A percentile compares a stretch with the other conserved stretches of the same genome.
These are phyloP conservation scores for Periophthalmus modestus DNA, from an alignment of 2,113 vertebrate species.

Conservation along the genomic window DNA sequence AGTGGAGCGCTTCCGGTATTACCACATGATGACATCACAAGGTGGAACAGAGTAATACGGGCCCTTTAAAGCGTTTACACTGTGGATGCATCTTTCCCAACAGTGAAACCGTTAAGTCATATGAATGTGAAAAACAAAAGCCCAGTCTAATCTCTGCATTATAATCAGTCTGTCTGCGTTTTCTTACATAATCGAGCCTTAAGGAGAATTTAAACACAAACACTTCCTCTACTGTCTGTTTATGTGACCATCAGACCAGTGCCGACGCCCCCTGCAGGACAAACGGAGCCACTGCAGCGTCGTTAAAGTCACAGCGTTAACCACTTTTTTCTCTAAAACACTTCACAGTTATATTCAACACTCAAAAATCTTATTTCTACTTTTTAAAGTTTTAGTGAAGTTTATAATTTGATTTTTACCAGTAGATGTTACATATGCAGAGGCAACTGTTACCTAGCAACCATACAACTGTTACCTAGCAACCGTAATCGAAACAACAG, in stretches of 20 bases:
- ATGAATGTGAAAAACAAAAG: not conserved
- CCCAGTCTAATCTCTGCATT: conserved; percentile 1
- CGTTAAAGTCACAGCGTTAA: conserved; percentile 5
- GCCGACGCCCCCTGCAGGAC: conserved; percentile 10
- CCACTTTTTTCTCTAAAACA: no score
- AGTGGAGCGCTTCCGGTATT: no score
- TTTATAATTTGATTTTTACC: no score
- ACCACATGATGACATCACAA: no score
- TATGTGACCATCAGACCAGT: conserved; percentile 22
- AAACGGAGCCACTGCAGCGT: conserved; percentile 36
- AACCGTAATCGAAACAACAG: no score
- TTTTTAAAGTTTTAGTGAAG: no score
- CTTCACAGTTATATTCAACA: no score
- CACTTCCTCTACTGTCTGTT: not conserved
- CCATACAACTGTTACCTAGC: no score
- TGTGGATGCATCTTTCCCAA: not conserved
- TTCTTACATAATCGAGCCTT: conserved; percentile 4
- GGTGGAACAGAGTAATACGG: no score
- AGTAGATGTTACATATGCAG: no score
- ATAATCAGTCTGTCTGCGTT: not conserved
- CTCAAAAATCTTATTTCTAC: no score
- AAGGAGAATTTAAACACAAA: not conserved
- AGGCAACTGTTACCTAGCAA: no score
- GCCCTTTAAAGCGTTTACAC: not conserved
- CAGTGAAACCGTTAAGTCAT: conserved; percentile 1